Base-by-base conservation (phyloP, 2,888 invertebrate species). In the Patella ulyssiponensis region DNA sequence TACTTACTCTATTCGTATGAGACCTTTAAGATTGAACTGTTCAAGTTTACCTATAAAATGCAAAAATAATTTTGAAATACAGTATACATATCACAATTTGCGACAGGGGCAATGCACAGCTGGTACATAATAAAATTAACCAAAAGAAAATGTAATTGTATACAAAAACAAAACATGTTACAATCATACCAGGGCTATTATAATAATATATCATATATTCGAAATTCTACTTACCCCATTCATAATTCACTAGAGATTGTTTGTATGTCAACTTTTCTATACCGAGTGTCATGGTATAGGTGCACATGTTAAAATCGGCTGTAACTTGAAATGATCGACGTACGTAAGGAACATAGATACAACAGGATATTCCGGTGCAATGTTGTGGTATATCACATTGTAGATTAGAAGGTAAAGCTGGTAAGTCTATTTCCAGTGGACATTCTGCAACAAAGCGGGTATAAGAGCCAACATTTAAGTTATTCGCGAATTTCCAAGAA, bases 1-100 rank as follows among this genome's bases (percentile, higher is more conserved):
- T 3, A 83, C 85, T 82, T 80, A 85, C 85, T 81, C 79, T n/a
- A 83, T 77, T 71, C 77, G 75, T 7, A 84, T 73, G 33, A 82
- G 76, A 15, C 84, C 84, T 69, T 77, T 79, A 12, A 84, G 73
- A 58, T 80, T 74, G 64, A 83, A 80, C 27, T 74, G 74, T 27
- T 27, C 27, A 3, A 3, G 2, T 27, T 27, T 27, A 27, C 27
- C 27, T 27, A 27, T 27, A 27, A 27, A 27, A 27, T 27, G 27
- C 27, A 27, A 27, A 27, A 27, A 27, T 27, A 27, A 27, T 1
- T 27, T 27, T 27, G 27, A 27, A 27, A 27, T 27, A 2, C 2
- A 27, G 27, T 3, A 27, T 2, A 27, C 27, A 27, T 27, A 27
- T 27, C 27, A 27, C 27, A 3, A 27, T 27, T 27, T 27, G 27